Conservation (phyloP, 2,113 vertebrate species). For the Ochotona curzoniae region DNA sequence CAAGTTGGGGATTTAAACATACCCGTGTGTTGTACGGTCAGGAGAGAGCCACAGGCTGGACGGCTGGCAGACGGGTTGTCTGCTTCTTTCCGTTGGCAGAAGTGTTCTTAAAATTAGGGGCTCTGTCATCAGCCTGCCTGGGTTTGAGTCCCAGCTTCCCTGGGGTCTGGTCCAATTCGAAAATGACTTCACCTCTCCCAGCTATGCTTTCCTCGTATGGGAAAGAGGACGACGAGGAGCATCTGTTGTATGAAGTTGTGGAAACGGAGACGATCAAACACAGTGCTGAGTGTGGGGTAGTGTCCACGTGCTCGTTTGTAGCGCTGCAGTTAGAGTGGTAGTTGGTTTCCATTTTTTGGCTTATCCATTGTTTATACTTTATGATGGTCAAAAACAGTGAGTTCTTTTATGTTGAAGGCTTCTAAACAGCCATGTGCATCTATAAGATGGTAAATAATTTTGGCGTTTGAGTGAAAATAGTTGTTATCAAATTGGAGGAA, state of each 20-base stretch:
- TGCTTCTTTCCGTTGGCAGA: background rate
- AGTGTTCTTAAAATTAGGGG: background rate
- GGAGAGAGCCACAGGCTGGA: background rate
- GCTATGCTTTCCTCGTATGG: background rate
- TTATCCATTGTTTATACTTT: background rate
- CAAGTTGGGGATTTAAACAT: background rate
- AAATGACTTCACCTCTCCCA: background rate
- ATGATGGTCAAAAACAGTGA: background rate
- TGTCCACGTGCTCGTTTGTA: background rate
- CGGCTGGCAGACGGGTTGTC: fast-evolving
- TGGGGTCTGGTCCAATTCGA: background rate
- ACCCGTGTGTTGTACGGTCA: fast-evolving
- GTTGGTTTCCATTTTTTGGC: background rate
- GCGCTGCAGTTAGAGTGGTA: background rate
- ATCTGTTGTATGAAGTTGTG: background rate
- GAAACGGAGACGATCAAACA: background rate
- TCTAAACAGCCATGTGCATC: background rate
- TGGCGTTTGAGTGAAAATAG: background rate
- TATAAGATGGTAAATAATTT: background rate
- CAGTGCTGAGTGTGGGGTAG: background rate
- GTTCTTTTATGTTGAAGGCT: background rate
- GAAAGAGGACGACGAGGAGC: background rate
- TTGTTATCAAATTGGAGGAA: background rate
- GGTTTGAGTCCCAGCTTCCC: background rate
- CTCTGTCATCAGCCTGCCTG: background rate